A percentile compares a stretch with the other conserved stretches of the same genome.
Conservation (phyloP, 1,140 invertebrate genomes). For the Babylonia areolata region DNA sequence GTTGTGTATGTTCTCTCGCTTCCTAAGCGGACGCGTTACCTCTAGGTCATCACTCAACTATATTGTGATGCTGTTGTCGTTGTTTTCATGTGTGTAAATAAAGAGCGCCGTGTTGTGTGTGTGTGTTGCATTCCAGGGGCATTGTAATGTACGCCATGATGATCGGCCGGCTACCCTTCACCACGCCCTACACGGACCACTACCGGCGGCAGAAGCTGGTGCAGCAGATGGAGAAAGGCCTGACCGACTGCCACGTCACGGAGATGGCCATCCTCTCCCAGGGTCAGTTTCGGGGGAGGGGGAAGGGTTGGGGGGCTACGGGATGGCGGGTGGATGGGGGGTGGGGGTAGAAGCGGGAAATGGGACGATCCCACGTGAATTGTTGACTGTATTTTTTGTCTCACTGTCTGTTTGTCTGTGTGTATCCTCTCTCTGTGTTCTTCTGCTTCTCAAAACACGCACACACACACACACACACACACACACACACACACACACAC, state of each 20-base stretch:
- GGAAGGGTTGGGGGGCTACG: no score
- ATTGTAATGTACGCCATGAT: constrained; percentile 84
- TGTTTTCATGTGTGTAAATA: no score
- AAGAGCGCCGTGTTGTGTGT: no score
- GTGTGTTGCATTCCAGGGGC: constrained; percentile 78
- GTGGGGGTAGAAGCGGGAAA: no score
- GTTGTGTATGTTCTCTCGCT: no score
- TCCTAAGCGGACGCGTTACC: no score
- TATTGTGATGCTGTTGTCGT: no score
- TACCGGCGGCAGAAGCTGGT: constrained; percentile 79
- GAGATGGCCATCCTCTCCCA: constrained; percentile 71
- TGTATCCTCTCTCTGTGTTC: neutral
- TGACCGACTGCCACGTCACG: constrained; percentile 70
- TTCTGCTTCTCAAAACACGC: neutral
- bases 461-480: no score
- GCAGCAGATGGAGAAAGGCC: constrained; percentile 81
- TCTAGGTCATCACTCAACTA: no score
- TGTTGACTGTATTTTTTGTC: neutral
- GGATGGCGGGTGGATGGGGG: no score
- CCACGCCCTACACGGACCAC: constrained; percentile 77
- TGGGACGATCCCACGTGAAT: no score
- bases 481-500: no score
- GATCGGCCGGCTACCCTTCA: constrained; percentile 82
- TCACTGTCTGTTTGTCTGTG: neutral
- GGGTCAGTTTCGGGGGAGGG: constrained; percentile 49